Percentiles rank a stretch among this genome's conserved stretches.
These are phyloP conservation scores for Xenus cinereus DNA, from an alignment of 2,113 vertebrate genomes.

Conservation along the genomic window DNA sequence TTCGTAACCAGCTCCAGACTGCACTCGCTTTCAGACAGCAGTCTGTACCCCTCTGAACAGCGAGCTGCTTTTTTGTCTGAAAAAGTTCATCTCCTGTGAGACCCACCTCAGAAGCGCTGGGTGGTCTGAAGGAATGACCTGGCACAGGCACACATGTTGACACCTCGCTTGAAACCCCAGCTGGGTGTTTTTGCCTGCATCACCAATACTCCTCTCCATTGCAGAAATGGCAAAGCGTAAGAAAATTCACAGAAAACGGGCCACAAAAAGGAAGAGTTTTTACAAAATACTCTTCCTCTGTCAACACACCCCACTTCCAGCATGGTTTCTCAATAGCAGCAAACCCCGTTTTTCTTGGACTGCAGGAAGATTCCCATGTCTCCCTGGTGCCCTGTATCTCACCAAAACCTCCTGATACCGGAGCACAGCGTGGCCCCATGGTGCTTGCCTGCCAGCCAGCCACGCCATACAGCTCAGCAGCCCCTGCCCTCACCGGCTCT, in stretches of 20 bases:
- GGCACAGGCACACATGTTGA: no score
- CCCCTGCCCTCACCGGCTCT: background rate
- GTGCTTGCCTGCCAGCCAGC: background rate
- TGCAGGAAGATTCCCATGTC: background rate
- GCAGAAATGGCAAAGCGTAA: background rate
- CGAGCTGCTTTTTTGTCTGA: background rate
- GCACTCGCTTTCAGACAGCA: background rate
- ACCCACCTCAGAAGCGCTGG: background rate
- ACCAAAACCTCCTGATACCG: accelerated
- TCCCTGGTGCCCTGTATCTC: background rate
- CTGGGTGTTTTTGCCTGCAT: background rate
- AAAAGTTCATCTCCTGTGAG: background rate
- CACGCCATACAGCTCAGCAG: background rate
- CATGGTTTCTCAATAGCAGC: background rate
- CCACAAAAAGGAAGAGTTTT: background rate
- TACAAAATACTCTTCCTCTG: background rate
- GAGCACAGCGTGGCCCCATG: accelerated
- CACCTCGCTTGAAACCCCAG: background rate
- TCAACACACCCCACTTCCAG: background rate
- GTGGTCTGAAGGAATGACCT: background rate
- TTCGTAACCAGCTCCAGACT: background rate
- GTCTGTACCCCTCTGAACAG: background rate
- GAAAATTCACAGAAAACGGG: background rate
- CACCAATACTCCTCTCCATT: background rate
- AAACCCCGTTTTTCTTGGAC: background rate